Base-by-base conservation (phyloP, 2,113 vertebrate species). In the Porphyrio hochstetteri region DNA sequence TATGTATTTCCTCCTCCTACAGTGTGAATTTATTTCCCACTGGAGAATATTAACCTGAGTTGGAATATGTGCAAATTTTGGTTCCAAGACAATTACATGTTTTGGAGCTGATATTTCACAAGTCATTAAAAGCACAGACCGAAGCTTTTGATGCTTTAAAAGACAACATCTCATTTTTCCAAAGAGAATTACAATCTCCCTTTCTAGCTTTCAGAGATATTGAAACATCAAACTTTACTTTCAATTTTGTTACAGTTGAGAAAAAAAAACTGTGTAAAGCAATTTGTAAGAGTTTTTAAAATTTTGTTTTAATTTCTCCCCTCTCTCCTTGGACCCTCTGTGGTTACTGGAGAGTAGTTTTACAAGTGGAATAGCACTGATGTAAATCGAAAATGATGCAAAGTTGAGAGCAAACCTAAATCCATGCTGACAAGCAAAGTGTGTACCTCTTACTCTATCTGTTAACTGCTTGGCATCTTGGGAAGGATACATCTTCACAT, bases 51-150 rank as follows among this genome's bases (percentile, higher is more conserved):
- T 76, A 92, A 69, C 11, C 38, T 72, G 72, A 93, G 70, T 64
- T 86, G 77, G 88, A 95, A 81, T 76, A 82, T 7, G n/a, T 57
- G 36, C 61, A 92, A 69, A 92, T 93, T 92, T 93, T 67, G 86
- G 46, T 91, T 93, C 83, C 78, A 94, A 90, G 84, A 86, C 88
- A 94, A 93, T 87, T 91, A 89, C 77, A 82, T 38, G 63, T 95
- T 93, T 95, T 92, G 63, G 74, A 96, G 57, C 56, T 53, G 52
- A 11, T 93, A 91, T 61, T 90, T 94, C 86, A 92, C 50, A 88
- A 92, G 35, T 90, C 69, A 82, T 79, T 76, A 91, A 90, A 86
- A 91, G 72, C 48, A 88, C 44, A 57, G 20, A 86, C 25, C 15
- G 27, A 81, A 72, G 69, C 74, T 95, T 92, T 76, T 82, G 61